Base-by-base conservation (phyloP, 2,797 vertebrate genomes). In the Galaxias olidus region DNA sequence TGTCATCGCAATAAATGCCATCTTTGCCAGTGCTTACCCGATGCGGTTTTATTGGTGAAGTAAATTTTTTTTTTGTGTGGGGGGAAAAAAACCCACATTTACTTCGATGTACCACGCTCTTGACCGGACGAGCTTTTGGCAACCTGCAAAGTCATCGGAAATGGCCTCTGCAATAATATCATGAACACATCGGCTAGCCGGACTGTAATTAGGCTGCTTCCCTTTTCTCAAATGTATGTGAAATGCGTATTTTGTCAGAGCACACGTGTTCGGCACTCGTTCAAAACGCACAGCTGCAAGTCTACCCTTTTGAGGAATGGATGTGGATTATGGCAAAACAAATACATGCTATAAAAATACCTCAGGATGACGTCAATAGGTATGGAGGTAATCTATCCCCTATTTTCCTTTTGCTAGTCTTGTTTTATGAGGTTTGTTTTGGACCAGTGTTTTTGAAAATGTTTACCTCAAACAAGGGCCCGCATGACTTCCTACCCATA, bases 401-500 rank as follows among this genome's bases (percentile, higher is more conserved):
- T 45, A 45, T 57, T 57, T 63, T 63, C 40, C 65, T 45, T 63
- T 15, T n/a, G 13, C 53, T n/a, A 45, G 19, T 46, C 47, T 61
- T 61, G 60, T 48, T 63, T 19, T 58, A 51, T n/a, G 10, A 17
- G 14, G 60, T 15, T 40, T 30, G 46, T 69, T 62, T 58, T 47
- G 69, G 47, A 46, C n/a, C 70, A 46, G 12, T n/a, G 10, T 19
- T 48, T 58, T 53, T 63, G 63, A 43, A 44, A 40, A 60, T 72
- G 65, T 67, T 63, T 59, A 61, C 50, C 15, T 63, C 57, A 68
- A 59, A 59, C 70, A 63, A 15, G 54, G 53, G 50, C 54, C 55
- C 60, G 17, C 19, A 42, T 54, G 9, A 30, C 18, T 54, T 19
- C 49, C 6, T 17, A 30, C 55, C 45, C 61, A 40, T 55, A 68